These are phyloP conservation scores for Hylyphantes graminicola DNA, from an alignment of 1,140 invertebrate species.

Conservation along the genomic window DNA sequence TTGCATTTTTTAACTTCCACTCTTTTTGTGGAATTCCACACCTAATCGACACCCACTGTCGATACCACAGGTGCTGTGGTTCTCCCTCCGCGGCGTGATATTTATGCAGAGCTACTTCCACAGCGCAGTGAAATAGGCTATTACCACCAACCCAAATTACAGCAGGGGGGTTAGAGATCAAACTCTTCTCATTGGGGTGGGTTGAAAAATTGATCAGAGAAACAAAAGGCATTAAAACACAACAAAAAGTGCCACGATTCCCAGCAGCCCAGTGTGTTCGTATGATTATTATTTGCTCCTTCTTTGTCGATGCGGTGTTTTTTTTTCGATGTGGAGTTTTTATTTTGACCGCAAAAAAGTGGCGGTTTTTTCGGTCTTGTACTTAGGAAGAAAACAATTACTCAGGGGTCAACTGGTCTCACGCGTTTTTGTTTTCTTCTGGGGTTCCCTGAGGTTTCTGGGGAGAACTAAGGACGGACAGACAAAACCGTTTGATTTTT, in stretches of 20 bases:
- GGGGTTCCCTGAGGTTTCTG: too few relatives aligned
- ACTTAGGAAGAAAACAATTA: slow-evolving; percentile 32
- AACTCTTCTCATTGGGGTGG: slow-evolving; percentile 19
- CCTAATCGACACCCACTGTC: too few relatives aligned
- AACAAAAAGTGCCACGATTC: slow-evolving; percentile 10
- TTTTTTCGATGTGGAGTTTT: background rate
- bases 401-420: slow-evolving; percentile 19
- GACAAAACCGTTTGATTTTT: too few relatives aligned
- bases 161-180: slow-evolving; percentile 6
- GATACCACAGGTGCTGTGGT: too few relatives aligned
- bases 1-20: too few relatives aligned
- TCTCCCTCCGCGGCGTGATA: too few relatives aligned
- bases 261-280: background rate
- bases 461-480: too few relatives aligned
- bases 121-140: background rate
- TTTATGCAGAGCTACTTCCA: too few relatives aligned
- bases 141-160: slow-evolving; percentile 15
- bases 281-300: slow-evolving; percentile 31
- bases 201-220: slow-evolving; percentile 34
- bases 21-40: too few relatives aligned
- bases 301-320: slow-evolving; percentile 10
- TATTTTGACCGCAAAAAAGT: background rate
- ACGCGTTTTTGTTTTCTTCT: background rate
- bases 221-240: slow-evolving; percentile 31
- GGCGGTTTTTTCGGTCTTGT: slow-evolving; percentile 18